Base-by-base conservation (phyloP, 2,113 vertebrate genomes). In the Laticauda colubrina region DNA sequence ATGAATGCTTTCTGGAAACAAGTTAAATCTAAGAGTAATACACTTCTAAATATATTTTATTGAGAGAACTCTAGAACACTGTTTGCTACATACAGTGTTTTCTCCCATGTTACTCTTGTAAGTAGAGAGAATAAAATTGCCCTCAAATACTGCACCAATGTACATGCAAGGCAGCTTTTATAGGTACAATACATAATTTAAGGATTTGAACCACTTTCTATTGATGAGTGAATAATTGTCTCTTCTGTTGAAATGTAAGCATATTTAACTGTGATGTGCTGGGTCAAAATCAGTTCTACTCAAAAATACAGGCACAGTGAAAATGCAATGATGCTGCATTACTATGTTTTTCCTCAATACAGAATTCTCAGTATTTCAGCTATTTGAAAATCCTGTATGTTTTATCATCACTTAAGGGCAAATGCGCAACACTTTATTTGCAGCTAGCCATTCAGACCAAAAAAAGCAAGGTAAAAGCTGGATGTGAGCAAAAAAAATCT, bases 401-500 rank as follows among this genome's bases (percentile, higher is more conserved):
- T 53, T 95, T 90, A 94, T 34, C 93, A 93, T 90, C 94, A 90
- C 93, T 89, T 94, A 39, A n/a, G 61, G 91, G 90, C 87, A 95
- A 95, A 95, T 56, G 88, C 0, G 85, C 93, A 95, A 90, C 54
- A 86, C 26, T 92, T 45, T 93, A 92, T 95, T 96, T 94, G 57
- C 85, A 95, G 92, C 91, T 11, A 95, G 93, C 88, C 91, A 93
- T 96, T 93, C 87, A 0, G 3, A 91, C 86, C 94, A 96, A 96
- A 55, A 92, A 93, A 94, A 95, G 61, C 93, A 91, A 94, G 95
- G 94, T 95, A 89, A 93, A 95, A 94, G 88, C 93, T 94, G 61
- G 54, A 94, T 81, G 56, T 92, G 93, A 95, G 92, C 94, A 96
- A 96, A 96, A 69, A 69, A 12, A 95, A 95, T 94, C 96, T 95